Percentiles rank a stretch among this genome's conserved stretches.
Evolutionary conservation across 2,888 invertebrate species (phyloP).

Genomic region (Linnaemya tessellans): DNA sequence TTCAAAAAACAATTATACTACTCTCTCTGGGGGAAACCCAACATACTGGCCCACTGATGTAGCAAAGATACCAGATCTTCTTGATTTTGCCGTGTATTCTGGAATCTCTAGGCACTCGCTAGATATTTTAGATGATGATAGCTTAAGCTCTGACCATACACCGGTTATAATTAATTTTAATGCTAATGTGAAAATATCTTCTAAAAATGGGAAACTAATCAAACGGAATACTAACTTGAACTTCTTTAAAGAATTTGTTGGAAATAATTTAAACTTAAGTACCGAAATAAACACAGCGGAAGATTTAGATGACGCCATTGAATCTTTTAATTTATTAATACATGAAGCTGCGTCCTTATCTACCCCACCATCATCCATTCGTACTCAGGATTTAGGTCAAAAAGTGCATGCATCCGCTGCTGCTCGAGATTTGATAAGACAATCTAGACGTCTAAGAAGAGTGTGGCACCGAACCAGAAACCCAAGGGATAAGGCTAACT

Average conservation of each 20-base stretch:
- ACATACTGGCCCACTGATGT: constrained; percentile 4
- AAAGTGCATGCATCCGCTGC: constrained; percentile 18
- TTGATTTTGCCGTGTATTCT: background rate
- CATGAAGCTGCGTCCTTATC: constrained; percentile 29
- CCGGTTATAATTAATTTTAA: constrained; percentile 23
- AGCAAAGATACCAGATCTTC: constrained; percentile 3
- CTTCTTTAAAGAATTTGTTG: constrained; percentile 8
- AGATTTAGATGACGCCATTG: constrained; percentile 18
- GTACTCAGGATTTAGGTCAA: background rate
- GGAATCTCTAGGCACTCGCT: constrained; percentile 18
- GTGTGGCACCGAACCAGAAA: constrained; percentile 32
- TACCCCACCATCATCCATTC: background rate
- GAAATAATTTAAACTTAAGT: constrained; percentile 13
- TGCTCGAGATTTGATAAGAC: constrained; percentile 13
- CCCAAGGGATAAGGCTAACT: constrained; percentile 1
- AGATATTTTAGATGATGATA: constrained; percentile 17
- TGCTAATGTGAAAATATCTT: constrained; percentile 9
- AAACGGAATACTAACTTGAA: constrained; percentile 5
- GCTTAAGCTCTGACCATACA: constrained; percentile 22
- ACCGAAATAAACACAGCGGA: constrained; percentile 1
- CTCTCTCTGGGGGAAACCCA: constrained; percentile 6
- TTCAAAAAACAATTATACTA: background rate
- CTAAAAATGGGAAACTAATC: constrained; percentile 23
- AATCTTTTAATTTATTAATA: constrained; percentile 35
- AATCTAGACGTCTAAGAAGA: constrained; percentile 28